Evolutionary conservation across 2,113 vertebrate species (phyloP).

Genomic region (Ptilorrhoa leucosticta): DNA sequence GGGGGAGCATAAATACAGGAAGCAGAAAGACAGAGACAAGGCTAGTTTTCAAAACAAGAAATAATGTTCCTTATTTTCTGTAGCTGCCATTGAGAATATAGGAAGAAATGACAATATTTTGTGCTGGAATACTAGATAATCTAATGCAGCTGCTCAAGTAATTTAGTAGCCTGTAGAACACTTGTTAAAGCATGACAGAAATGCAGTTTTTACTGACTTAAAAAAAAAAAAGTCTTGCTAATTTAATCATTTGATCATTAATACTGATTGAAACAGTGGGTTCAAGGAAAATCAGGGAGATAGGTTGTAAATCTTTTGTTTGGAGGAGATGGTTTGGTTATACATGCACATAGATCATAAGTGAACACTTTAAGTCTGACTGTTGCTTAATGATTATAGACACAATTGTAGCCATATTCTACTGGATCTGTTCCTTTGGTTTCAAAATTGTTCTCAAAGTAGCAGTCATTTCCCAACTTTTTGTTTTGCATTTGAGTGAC

Average conservation of each 20-base stretch:
- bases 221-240: neutral
- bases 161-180: neutral
- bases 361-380: neutral
- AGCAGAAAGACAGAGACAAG: neutral
- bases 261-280: neutral
- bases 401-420: neutral
- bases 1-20: neutral
- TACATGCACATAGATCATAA: rapidly evolving
- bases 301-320: neutral
- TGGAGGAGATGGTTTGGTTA: neutral
- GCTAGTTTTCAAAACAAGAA: neutral
- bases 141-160: neutral
- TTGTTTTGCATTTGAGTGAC: neutral
- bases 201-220: neutral
- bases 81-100: neutral
- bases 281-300: neutral
- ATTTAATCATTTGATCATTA: neutral
- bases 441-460: neutral
- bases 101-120: neutral
- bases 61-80: neutral
- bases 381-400: neutral
- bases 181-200: neutral
- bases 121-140: neutral
- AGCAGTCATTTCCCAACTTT: rapidly evolving
- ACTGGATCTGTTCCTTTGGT: neutral